phyloP scores from a whole-genome alignment of 2,797 vertebrate species.

The Falco novaeseelandiae region DNA sequence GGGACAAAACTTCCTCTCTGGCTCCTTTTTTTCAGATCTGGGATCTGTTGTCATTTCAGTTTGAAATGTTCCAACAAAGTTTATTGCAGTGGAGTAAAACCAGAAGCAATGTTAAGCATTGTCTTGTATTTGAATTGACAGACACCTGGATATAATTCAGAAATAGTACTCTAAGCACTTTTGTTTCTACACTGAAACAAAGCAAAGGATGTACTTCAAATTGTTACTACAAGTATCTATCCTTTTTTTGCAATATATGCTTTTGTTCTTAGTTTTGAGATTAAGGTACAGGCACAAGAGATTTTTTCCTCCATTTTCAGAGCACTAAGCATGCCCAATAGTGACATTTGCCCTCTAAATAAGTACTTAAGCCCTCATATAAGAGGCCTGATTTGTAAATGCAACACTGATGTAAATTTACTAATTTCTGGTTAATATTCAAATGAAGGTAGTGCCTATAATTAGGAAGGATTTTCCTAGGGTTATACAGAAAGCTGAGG shows the following conservation, averaged over 20 bases:
- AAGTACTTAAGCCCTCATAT: not conserved
- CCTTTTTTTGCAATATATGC: not conserved
- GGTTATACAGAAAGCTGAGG: not conserved
- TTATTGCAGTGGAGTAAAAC: not conserved
- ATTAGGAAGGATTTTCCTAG: not conserved
- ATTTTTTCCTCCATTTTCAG: not conserved
- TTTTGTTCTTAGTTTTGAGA: not conserved
- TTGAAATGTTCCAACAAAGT: not conserved
- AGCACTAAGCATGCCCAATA: not conserved
- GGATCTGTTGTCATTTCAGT: not conserved
- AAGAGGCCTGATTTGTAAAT: not conserved
- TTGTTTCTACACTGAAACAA: not conserved
- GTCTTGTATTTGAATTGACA: not conserved
- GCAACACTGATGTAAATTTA: not conserved
- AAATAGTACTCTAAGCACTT: not conserved
- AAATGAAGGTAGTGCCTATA: not conserved
- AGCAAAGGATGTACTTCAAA: not conserved
- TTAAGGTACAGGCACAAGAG: not conserved
- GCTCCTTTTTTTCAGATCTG: not conserved
- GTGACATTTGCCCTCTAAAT: not conserved
- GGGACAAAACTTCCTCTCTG: not conserved
- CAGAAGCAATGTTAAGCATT: not conserved
- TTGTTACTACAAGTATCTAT: not conserved
- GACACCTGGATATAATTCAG: not conserved
- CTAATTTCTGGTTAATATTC: not conserved